A percentile compares a stretch with the other conserved stretches of the same genome.
Evolutionary conservation across 2,888 invertebrate genomes (phyloP).

Genomic region (Aphrophora alni): DNA sequence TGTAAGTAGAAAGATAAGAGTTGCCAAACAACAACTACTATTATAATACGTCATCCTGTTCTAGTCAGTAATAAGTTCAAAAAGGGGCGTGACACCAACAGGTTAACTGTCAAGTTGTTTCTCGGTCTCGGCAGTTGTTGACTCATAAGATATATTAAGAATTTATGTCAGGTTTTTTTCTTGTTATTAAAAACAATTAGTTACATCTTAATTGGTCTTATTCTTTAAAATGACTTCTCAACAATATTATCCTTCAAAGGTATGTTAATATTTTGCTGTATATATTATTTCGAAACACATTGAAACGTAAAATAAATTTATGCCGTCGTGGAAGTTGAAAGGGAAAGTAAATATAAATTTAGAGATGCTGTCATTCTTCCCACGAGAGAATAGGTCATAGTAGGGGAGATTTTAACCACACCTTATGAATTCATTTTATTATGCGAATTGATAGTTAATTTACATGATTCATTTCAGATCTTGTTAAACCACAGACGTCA

Average conservation of each 20-base stretch:
- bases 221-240: background rate
- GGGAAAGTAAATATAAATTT: background rate
- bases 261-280: background rate
- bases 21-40: too few relatives aligned
- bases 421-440: background rate
- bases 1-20: too few relatives aligned
- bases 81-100: too few relatives aligned
- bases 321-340: background rate
- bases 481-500: background rate
- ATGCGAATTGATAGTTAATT: background rate
- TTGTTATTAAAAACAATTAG: too few relatives aligned
- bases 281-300: background rate
- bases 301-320: background rate
- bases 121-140: background rate
- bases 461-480: background rate
- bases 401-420: constrained; percentile 2
- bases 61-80: too few relatives aligned
- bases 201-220: too few relatives aligned
- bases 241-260: constrained; percentile 9
- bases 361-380: background rate
- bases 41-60: too few relatives aligned
- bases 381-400: background rate
- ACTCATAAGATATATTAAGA: background rate
- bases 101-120: too few relatives aligned
- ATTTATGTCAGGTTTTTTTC: too few relatives aligned